phyloP scores from a whole-genome alignment of 1,140 invertebrate species.

The Ceratoteleas bidentatus region DNA sequence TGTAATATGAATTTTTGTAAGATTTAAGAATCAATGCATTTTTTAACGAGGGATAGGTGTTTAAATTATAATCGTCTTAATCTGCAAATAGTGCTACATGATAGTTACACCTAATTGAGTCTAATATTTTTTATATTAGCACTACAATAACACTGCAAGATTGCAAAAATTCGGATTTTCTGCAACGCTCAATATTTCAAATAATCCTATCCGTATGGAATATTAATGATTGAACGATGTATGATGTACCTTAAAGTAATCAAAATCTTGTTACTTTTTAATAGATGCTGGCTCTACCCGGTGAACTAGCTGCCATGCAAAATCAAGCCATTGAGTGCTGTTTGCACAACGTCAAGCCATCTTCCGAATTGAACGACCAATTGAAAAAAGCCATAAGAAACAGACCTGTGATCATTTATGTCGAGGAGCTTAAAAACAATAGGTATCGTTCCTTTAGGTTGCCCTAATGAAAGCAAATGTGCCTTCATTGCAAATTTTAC shows the following conservation, averaged over 20 bases:
- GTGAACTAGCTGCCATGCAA: constrained; percentile 81
- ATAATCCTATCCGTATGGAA: no score
- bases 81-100: no score
- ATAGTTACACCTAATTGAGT: no score
- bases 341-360: constrained; percentile 57
- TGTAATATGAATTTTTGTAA: background rate
- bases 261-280: constrained; percentile 28
- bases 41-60: no score
- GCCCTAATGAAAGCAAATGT: no score
- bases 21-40: background rate
- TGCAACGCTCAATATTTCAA: no score
- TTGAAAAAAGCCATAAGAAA: constrained; percentile 67
- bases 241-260: background rate
- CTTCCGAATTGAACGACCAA: constrained; percentile 53
- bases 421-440: constrained; percentile 82
- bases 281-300: constrained; percentile 81
- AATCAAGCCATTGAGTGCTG: constrained; percentile 82
- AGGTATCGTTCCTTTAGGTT: no score
- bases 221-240: background rate
- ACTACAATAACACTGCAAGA: no score
- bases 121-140: no score
- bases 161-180: no score
- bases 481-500: background rate
- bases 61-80: no score
- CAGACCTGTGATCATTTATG: constrained; percentile 81